Conservation (phyloP, 2,797 vertebrate genomes). For the Echiichthys vipera region DNA sequence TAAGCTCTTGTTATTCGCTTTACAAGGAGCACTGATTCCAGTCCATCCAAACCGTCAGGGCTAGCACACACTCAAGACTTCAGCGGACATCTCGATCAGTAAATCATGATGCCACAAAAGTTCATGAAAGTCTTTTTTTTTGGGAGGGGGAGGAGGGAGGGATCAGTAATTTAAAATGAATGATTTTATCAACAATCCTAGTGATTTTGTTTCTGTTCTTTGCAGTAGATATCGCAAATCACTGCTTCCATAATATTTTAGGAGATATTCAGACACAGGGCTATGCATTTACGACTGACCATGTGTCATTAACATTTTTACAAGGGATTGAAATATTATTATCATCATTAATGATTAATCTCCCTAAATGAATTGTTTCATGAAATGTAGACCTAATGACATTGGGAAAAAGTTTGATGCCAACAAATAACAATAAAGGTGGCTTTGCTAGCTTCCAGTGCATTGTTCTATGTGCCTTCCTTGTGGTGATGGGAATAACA, state of each 20-base stretch:
- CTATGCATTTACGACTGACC: not conserved
- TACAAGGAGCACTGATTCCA: conserved; percentile 53
- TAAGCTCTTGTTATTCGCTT: conserved; percentile 73
- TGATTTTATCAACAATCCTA: not conserved
- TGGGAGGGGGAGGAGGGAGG: no score
- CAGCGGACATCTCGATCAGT: conserved; percentile 9
- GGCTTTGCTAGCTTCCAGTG: no score
- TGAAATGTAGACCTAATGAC: not conserved
- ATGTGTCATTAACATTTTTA: not conserved
- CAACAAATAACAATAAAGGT: no score
- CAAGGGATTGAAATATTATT: not conserved
- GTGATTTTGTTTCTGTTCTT: not conserved
- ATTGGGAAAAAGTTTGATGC: no score
- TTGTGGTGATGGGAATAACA: no score
- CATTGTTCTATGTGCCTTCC: no score
- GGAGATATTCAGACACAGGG: not conserved
- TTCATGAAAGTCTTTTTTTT: not conserved
- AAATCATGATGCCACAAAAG: not conserved
- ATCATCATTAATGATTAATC: not conserved
- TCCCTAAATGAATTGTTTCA: not conserved
- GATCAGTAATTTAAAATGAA: not conserved
- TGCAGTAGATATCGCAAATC: not conserved
- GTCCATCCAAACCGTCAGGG: conserved; percentile 42
- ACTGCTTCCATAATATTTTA: not conserved
- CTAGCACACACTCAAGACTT: conserved; percentile 19